phyloP scores from a whole-genome alignment of 2,888 invertebrate genomes.

The Oasisia sp. region DNA sequence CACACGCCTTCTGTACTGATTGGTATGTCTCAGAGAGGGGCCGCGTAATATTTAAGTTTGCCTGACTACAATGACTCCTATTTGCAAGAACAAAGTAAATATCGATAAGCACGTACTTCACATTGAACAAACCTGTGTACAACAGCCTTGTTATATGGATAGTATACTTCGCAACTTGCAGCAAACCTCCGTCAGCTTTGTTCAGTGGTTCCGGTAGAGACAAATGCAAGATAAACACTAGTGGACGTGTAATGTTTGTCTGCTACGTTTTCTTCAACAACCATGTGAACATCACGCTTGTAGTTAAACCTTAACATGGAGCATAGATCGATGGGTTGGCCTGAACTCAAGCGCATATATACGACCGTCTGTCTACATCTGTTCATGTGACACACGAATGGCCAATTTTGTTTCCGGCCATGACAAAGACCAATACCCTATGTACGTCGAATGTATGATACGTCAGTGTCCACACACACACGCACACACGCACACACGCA shows the following conservation, averaged over 20 bases:
- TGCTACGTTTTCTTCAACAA: background rate
- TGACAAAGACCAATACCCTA: no score
- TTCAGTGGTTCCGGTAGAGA: background rate
- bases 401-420: no score
- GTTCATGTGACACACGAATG: no score
- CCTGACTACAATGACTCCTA: background rate
- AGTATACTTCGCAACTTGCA: background rate
- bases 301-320: background rate
- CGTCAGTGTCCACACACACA: conserved; percentile 19
- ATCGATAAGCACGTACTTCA: background rate
- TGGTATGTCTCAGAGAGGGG: background rate
- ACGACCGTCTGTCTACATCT: no score
- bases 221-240: background rate
- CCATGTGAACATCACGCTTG: background rate
- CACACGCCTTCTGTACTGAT: background rate
- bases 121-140: background rate
- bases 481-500: background rate
- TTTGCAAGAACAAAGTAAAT: background rate
- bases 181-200: background rate
- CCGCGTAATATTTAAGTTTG: background rate
- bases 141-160: background rate
- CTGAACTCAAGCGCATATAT: no score
- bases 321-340: no score
- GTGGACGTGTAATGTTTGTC: background rate
- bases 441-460: background rate